A percentile compares a stretch with the other conserved stretches of the same genome.
phyloP scores from a whole-genome alignment of 2,888 invertebrate species.

The Desoria tigrina region DNA sequence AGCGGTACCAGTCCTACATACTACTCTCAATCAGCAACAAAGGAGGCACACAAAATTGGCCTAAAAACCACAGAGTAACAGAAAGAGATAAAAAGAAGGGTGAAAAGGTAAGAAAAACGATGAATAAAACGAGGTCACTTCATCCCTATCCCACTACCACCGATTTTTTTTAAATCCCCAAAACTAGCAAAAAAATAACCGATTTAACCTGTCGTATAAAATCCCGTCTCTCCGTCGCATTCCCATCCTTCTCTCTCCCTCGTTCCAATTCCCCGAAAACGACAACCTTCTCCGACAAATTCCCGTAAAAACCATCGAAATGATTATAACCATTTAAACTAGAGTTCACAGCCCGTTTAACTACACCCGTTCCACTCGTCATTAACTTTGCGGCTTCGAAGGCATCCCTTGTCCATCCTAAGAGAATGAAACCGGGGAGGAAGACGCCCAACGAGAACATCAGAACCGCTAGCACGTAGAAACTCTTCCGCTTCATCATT shows the following conservation, averaged over 20 bases:
- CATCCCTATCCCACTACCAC: too few species aligned
- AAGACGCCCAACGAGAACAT: constrained; percentile 46
- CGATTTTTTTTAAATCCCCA: too few species aligned
- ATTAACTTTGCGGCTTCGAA: constrained; percentile 32
- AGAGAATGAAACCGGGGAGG: constrained; percentile 46
- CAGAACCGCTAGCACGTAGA: constrained; percentile 16
- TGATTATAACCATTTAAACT: too few species aligned
- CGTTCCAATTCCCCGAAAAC: neutral
- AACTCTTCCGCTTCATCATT: constrained; percentile 7
- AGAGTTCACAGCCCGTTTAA: constrained; percentile 17
- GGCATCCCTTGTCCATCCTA: constrained; percentile 44
- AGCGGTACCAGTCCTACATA: too few species aligned
- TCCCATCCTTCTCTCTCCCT: constrained; percentile 65
- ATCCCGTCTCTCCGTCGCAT: constrained; percentile 70
- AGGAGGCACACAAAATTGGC: too few species aligned
- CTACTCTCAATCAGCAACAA: too few species aligned
- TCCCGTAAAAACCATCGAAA: too few species aligned
- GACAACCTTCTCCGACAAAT: neutral
- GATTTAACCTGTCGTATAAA: constrained; percentile 89
- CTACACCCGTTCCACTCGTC: constrained; percentile 23
- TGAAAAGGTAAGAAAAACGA: too few species aligned
- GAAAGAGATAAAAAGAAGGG: too few species aligned
- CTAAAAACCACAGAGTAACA: too few species aligned
- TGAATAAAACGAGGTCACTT: too few species aligned
- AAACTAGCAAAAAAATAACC: too few species aligned